Base-by-base conservation (phyloP, 2,888 invertebrate species). In the Apodemia mormo region DNA sequence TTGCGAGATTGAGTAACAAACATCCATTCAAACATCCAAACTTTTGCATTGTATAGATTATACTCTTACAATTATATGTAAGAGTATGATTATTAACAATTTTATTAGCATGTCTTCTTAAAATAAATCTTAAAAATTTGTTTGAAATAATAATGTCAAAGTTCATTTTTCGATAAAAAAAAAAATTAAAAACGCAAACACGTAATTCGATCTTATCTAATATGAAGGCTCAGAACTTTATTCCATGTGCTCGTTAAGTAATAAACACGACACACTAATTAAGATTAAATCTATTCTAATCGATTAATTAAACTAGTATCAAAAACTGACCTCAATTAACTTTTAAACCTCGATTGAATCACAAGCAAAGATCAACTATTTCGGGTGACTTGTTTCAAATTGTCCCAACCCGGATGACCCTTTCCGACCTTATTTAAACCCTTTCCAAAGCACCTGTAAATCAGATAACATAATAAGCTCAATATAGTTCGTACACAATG, bases 371-470 rank as follows among this genome's bases (percentile, higher is more conserved):
- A 65, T 65, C 54, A 68, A 68, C 65, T 68, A 65, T 68, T 61
- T 68, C 68, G 68, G 64, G 64, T 52, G 68, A 68, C 68, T 54
- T 65, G 54, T 65, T 65, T 65, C 40, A 65, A 65, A 65, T 65
- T 65, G 68, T 68, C 65, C 68, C 68, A 54, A 29, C 37, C 68
- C 68, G 68, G 68, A 68, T 65, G 68, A 54, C 37, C 68, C 64
- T 33, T 61, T 61, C 61, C 58, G 49, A n/a, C 68, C 29, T 54
- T 65, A 49, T 65, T 68, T 40, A 54, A 68, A 65, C 68, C 68
- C 68, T 65, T 68, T 52, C 58, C 40, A 65, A 68, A 58, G 58
- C 68, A 68, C 68, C 68, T 68, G 68, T 68, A 68, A 68, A 68
- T 68, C 68, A 65, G 68, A 68, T 68, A 65, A 68, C 68, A 65